Evolutionary conservation across 2,113 vertebrate genomes (phyloP).

Genomic region (Limanda limanda): DNA sequence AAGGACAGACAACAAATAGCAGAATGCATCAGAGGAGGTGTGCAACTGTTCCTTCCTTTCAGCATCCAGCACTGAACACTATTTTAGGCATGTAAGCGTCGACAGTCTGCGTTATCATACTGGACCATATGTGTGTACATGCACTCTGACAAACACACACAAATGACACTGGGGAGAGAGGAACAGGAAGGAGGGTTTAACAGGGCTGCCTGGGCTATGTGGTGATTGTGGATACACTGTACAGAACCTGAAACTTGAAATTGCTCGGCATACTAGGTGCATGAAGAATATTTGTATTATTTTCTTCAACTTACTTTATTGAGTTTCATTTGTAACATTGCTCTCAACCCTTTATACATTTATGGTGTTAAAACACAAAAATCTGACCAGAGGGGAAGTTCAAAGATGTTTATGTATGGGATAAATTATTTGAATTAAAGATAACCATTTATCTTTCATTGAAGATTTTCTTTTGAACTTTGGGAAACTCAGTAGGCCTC

Average conservation of each 20-base stretch:
- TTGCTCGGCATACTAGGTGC: too few species aligned
- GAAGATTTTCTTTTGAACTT: too few species aligned
- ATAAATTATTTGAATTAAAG: too few species aligned
- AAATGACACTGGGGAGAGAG: neutral
- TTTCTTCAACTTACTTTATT: too few species aligned
- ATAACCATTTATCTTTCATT: too few species aligned
- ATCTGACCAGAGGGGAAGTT: too few species aligned
- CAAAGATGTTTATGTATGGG: too few species aligned
- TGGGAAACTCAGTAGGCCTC: too few species aligned
- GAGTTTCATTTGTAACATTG: neutral
- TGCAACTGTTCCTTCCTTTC: conserved; percentile 21
- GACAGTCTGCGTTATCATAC: conserved; percentile 19
- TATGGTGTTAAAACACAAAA: conserved; percentile 6
- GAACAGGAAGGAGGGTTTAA: neutral
- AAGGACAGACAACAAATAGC: conserved; percentile 32
- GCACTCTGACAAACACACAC: conserved; percentile 13
- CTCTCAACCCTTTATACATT: neutral
- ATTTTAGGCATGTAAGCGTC: conserved; percentile 7
- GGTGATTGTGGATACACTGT: neutral
- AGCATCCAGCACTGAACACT: conserved; percentile 12
- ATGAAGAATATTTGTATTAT: too few species aligned
- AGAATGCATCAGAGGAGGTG: conserved; percentile 27
- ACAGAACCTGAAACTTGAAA: neutral
- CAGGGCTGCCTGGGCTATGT: neutral
- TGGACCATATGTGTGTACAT: conserved; percentile 11